Conservation (phyloP, 2,888 invertebrate species). For the Morinoia aosen region DNA sequence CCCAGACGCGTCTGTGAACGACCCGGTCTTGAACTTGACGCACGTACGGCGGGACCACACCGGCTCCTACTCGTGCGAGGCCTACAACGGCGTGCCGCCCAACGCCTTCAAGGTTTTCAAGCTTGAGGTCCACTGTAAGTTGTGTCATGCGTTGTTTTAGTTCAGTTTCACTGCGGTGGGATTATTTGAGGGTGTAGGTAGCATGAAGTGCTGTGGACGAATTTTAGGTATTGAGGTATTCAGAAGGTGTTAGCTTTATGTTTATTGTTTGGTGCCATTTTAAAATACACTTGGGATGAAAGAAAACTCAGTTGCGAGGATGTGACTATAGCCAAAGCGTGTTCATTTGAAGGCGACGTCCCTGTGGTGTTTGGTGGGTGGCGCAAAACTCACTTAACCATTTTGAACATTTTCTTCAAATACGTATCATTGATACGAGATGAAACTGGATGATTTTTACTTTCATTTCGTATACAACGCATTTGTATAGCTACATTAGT, state of each 20-base stretch:
- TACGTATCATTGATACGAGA: too few species aligned
- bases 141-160: neutral
- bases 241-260: neutral
- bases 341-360: too few species aligned
- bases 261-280: neutral
- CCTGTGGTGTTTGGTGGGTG: too few species aligned
- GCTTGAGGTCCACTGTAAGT: slow-evolving; percentile 66
- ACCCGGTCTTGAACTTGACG: slow-evolving; percentile 60
- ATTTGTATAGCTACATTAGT: too few species aligned
- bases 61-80: slow-evolving; percentile 63
- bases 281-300: too few species aligned
- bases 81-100: slow-evolving; percentile 66
- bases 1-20: slow-evolving; percentile 58
- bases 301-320: too few species aligned
- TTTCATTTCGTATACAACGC: too few species aligned
- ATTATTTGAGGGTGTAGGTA: neutral
- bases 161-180: neutral
- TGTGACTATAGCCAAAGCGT: too few species aligned
- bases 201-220: too few species aligned
- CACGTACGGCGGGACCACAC: slow-evolving; percentile 63
- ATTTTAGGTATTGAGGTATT: neutral
- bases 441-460: too few species aligned
- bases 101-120: slow-evolving; percentile 64
- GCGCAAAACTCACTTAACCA: too few species aligned
- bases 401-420: too few species aligned